Evolutionary conservation across 2,888 invertebrate genomes (phyloP).

Genomic region (Automeris io): DNA sequence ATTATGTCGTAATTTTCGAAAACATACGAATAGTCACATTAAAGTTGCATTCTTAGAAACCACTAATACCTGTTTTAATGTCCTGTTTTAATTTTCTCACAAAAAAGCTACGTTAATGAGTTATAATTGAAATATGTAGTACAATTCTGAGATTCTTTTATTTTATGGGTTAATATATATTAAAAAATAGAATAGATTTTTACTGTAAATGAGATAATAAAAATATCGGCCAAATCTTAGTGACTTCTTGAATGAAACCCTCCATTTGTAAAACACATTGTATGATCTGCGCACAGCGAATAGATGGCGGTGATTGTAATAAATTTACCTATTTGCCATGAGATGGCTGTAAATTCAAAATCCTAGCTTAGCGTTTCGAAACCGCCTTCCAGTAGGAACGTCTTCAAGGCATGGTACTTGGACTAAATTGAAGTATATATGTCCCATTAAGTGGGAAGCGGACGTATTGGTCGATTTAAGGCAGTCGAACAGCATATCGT

Average conservation of each 20-base stretch:
- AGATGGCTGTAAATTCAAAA: constrained; percentile 70
- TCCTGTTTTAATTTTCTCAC: constrained; percentile 6
- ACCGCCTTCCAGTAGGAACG: constrained; percentile 48
- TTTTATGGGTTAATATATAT: no score
- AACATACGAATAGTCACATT: no score
- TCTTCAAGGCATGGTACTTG: constrained; percentile 85
- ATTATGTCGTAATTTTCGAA: no score
- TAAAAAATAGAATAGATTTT: no score
- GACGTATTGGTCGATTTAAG: constrained; percentile 85
- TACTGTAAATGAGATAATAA: constrained; percentile 8
- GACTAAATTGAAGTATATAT: constrained; percentile 90
- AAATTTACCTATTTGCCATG: constrained; percentile 33
- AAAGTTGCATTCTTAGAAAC: no score
- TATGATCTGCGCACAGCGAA: constrained; percentile 44
- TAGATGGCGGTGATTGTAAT: constrained; percentile 51
- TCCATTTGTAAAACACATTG: constrained; percentile 18
- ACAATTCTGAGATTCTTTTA: no score
- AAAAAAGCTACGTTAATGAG: no score
- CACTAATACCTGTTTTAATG: no score
- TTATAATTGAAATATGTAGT: no score
- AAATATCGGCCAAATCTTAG: constrained; percentile 5
- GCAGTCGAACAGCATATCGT: constrained; percentile 88
- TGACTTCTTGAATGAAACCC: constrained; percentile 25
- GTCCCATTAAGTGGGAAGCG: constrained; percentile 86
- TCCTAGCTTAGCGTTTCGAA: constrained; percentile 71